A percentile compares a stretch with the other conserved stretches of the same genome.
Conservation (phyloP, 1,140 invertebrate genomes). For the Solenopsis fugax region DNA sequence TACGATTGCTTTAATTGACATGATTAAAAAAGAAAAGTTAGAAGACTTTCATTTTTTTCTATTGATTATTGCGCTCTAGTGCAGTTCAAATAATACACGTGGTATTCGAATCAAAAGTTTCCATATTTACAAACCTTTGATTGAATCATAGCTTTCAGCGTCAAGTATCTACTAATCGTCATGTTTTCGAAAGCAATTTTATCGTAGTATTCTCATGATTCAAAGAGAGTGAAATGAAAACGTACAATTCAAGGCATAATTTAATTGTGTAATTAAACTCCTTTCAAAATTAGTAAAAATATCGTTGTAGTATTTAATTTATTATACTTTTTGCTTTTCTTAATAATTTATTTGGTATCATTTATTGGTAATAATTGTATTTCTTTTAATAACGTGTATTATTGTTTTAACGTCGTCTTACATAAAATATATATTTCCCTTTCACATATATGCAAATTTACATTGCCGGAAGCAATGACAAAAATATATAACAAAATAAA, state of each 20-base stretch:
- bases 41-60: not conserved
- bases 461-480: not conserved
- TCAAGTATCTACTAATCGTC: not conserved
- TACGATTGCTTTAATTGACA: not conserved
- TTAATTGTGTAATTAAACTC: not conserved
- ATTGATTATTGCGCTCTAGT: not conserved
- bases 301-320: not conserved
- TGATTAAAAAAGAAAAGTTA: not conserved
- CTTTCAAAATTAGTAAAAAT: constrained; percentile 3
- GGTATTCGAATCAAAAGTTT: not conserved
- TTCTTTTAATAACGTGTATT: not conserved
- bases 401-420: not conserved
- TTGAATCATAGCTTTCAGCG: not conserved
- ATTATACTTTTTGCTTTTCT: not conserved
- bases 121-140: not conserved
- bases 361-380: not conserved
- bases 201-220: not conserved
- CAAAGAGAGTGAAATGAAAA: not conserved
- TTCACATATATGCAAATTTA: not conserved
- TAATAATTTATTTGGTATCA: not conserved
- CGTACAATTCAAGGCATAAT: not conserved
- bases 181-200: constrained; percentile 21
- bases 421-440: not conserved
- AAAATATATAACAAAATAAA: too few species aligned
- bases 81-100: not conserved